Evolutionary conservation across 2,113 vertebrate genomes (phyloP), one percentile per base, ranked within the genome.

Genomic region (Symphodus melops): DNA sequence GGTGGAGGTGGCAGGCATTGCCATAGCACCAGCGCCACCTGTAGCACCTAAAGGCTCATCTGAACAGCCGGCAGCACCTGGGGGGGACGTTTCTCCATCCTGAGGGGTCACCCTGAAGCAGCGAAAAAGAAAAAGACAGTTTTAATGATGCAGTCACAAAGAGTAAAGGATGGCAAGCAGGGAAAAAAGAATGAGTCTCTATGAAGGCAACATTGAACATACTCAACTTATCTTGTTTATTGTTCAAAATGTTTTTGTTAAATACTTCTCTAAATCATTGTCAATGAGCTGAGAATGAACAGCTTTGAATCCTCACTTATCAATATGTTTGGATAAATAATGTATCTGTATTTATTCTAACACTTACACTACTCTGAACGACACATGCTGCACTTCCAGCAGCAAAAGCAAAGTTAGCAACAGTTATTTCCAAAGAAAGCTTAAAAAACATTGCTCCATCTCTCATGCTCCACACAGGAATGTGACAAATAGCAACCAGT

Each of bases 71-170:
- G 83, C 75, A 57, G 53, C 77, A 79, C 79, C 87, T 71, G 88
- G 51, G 67, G 90, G 81, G 54, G 92, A 88, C 8, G 84, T 70
- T 0, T 91, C 92, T 68, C 68, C 90, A 75, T 93, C 92, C 75
- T 53, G 94, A 12, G 96, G 96, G 63, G 96, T 96, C 84, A 99
- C 95, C 98, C 98, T 99, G 92, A 19, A 42, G 54, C 8, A 79
- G 1, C 51, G 9, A 12, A 70, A 9, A 84, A 9, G 65, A 1
- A 73, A n/a, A 80, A 79, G 3, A 76, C 1, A 33, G 28, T 5
- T 33, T 5, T 33, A 33, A 33, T 33, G 28, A 33, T 33, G 28
- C 28, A 33, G 28, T 33, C 28, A 33, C 28, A 51, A 8, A 51
- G 3, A n/a, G 1, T 51, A 6, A 20, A 33, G 3, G n/a, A 42